Evolutionary conservation across 2,888 invertebrate genomes (phyloP).

Genomic region (Perizoma affinitatum): DNA sequence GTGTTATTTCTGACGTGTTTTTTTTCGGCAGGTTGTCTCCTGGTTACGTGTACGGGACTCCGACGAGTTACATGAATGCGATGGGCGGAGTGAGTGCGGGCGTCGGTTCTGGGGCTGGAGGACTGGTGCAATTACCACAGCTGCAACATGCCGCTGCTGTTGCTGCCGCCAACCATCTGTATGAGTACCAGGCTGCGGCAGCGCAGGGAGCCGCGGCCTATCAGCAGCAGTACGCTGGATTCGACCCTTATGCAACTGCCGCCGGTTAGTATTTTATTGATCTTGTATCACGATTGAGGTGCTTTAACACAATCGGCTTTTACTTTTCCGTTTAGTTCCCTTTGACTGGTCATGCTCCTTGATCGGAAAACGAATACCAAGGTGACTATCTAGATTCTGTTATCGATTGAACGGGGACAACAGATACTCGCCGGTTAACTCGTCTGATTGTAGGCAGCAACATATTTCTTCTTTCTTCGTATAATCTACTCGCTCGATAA

Average conservation of each 20-base stretch:
- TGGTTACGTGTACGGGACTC: slow-evolving; percentile 90
- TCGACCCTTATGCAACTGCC: slow-evolving; percentile 90
- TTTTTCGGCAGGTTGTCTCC: slow-evolving; percentile 73
- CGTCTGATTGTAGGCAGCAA: too few relatives aligned
- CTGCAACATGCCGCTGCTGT: slow-evolving; percentile 90
- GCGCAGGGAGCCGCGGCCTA: slow-evolving; percentile 89
- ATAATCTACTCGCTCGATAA: too few relatives aligned
- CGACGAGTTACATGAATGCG: slow-evolving; percentile 90
- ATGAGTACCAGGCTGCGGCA: slow-evolving; percentile 91
- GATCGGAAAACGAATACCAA: too few relatives aligned
- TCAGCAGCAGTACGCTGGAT: slow-evolving; percentile 89
- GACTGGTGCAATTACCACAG: slow-evolving; percentile 88
- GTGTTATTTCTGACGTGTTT: slow-evolving; percentile 40
- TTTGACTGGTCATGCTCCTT: too few relatives aligned
- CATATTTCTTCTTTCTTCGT: too few relatives aligned
- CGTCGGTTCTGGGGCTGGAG: slow-evolving; percentile 86
- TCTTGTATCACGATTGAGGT: too few relatives aligned
- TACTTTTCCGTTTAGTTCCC: too few relatives aligned
- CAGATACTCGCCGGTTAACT: too few relatives aligned
- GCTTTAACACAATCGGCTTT: too few relatives aligned
- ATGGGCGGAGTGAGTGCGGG: slow-evolving; percentile 84
- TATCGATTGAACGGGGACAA: too few relatives aligned
- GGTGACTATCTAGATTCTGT: too few relatives aligned
- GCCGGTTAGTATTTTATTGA: slow-evolving; percentile 76
- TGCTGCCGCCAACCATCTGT: slow-evolving; percentile 92